Conservation (phyloP, 2,797 vertebrate genomes). For the Pelochelys cantorii region DNA sequence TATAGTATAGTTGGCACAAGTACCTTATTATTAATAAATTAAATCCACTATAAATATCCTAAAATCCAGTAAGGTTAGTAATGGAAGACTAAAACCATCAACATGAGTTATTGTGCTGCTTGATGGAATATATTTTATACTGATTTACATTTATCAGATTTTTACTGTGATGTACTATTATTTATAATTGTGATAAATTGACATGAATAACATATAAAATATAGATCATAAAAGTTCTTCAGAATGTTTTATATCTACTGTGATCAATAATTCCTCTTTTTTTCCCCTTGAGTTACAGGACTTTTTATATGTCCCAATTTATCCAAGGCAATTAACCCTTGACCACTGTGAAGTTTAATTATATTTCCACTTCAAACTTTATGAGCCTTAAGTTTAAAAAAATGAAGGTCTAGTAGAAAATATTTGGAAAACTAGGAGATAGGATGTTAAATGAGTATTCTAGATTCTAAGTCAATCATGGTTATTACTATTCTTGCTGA, state of each 20-base stretch:
- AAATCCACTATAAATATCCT: constrained; percentile 48
- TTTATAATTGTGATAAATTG: constrained; percentile 34
- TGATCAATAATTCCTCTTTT: background rate
- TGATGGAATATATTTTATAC: constrained; percentile 8
- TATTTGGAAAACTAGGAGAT: background rate
- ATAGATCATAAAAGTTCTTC: background rate
- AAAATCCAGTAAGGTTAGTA: constrained; percentile 41
- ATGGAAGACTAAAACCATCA: constrained; percentile 28
- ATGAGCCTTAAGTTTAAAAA: background rate
- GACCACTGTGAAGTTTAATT: background rate
- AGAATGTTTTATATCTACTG: constrained; percentile 7
- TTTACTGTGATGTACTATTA: background rate
- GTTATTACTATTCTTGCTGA: background rate
- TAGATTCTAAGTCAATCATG: background rate
- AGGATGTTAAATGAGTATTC: background rate
- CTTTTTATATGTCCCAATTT: background rate
- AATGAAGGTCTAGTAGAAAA: background rate
- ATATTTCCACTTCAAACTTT: constrained; percentile 16
- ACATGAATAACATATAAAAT: background rate
- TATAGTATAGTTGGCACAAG: constrained; percentile 1
- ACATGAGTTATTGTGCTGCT: background rate
- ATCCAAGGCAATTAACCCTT: background rate
- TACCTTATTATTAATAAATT: constrained; percentile 39
- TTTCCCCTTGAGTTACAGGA: background rate
- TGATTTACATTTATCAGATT: background rate